Evolutionary conservation across 2,888 invertebrate genomes (phyloP).

Genomic region (Nemotelus pantherinus): DNA sequence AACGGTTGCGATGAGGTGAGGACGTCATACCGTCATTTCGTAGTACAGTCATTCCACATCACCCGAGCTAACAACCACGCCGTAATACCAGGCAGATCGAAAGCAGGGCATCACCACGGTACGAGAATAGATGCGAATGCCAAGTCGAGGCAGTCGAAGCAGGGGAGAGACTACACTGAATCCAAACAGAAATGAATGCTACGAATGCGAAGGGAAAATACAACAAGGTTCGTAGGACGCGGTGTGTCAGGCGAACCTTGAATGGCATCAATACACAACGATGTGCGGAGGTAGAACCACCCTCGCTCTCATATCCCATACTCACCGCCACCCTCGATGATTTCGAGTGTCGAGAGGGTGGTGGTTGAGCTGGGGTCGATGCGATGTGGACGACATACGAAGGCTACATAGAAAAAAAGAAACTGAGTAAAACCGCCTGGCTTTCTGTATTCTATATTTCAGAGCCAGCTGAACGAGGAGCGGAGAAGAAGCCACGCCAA

Average conservation of each 20-base stretch:
- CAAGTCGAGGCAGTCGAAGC: neutral
- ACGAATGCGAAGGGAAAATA: slow-evolving; percentile 29
- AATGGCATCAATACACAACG: slow-evolving; percentile 37
- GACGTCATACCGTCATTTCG: slow-evolving; percentile 3
- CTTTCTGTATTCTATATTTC: slow-evolving; percentile 22
- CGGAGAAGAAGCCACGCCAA: neutral
- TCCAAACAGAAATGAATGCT: slow-evolving; percentile 31
- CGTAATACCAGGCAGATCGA: slow-evolving; percentile 37
- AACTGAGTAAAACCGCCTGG: slow-evolving; percentile 42
- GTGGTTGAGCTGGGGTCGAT: neutral
- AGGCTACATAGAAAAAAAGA: slow-evolving; percentile 34
- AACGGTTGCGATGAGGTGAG: neutral
- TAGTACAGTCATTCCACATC: slow-evolving; percentile 12
- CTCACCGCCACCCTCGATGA: slow-evolving; percentile 25
- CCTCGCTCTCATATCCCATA: neutral
- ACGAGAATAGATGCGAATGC: slow-evolving; percentile 28
- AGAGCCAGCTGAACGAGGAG: slow-evolving; percentile 11
- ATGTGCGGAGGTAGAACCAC: slow-evolving; percentile 7
- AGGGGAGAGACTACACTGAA: slow-evolving; percentile 23
- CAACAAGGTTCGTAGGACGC: slow-evolving; percentile 14
- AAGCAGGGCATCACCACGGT: slow-evolving; percentile 38
- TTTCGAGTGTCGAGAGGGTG: slow-evolving; percentile 25
- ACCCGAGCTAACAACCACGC: slow-evolving; percentile 24
- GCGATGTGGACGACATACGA: slow-evolving; percentile 17
- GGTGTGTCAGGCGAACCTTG: slow-evolving; percentile 17